A percentile compares a stretch with the other conserved stretches of the same genome.
phyloP scores from a whole-genome alignment of 2,113 vertebrate species.

The Gasterosteus nipponicus region DNA sequence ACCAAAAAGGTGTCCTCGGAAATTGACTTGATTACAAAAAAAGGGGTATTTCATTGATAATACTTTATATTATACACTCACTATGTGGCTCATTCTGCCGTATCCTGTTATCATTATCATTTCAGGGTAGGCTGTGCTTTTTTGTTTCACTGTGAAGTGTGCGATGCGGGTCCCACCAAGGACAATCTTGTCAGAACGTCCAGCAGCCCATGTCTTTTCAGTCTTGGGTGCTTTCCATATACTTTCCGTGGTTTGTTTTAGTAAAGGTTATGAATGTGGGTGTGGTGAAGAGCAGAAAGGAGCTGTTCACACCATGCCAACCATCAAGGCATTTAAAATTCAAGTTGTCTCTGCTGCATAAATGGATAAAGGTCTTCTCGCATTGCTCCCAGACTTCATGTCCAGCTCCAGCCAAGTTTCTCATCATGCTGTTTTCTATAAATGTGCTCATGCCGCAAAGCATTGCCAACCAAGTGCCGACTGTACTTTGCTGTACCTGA shows the following conservation, averaged over 20 bases:
- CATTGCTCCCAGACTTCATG: slow-evolving; percentile 44
- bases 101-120: not conserved
- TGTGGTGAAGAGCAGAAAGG: slow-evolving; percentile 57
- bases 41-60: slow-evolving; percentile 57
- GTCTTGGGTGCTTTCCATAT: slow-evolving; percentile 10
- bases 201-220: not conserved
- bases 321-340: slow-evolving; percentile 30
- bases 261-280: slow-evolving; percentile 43
- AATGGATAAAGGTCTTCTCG: slow-evolving; percentile 45
- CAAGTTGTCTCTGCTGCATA: slow-evolving; percentile 13
- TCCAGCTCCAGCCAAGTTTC: slow-evolving; percentile 47
- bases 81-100: not conserved
- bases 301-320: slow-evolving; percentile 64
- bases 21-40: slow-evolving; percentile 15
- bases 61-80: not conserved
- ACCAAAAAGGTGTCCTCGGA: slow-evolving; percentile 56
- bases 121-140: not conserved
- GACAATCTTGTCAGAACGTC: slow-evolving; percentile 1
- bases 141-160: not conserved
- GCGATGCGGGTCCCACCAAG: not conserved
- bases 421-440: slow-evolving; percentile 53
- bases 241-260: slow-evolving; percentile 29
- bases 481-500: slow-evolving; percentile 25
- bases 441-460: slow-evolving; percentile 68
- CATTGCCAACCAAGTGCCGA: slow-evolving; percentile 46